Evolutionary conservation across 2,113 vertebrate species (phyloP).

Genomic region (Oceanites oceanicus): DNA sequence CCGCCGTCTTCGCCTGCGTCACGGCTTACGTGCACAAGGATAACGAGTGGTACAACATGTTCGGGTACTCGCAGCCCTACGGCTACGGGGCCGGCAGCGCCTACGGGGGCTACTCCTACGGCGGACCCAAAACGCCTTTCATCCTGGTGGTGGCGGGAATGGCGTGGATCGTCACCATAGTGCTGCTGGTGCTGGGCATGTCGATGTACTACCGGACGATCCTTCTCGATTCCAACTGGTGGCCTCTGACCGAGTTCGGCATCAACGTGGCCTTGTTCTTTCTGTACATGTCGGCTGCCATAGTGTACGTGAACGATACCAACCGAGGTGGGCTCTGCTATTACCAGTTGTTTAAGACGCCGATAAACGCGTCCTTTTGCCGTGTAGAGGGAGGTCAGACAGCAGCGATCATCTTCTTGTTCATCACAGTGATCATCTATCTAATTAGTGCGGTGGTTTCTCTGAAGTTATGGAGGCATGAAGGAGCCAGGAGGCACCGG

Average conservation of each 20-base stretch:
- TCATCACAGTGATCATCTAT: constrained; percentile 85
- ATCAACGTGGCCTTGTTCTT: constrained; percentile 85
- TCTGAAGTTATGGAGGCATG: constrained; percentile 92
- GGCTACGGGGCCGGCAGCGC: constrained; percentile 67
- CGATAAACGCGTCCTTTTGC: constrained; percentile 84
- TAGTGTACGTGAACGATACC: constrained; percentile 89
- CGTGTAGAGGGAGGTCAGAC: constrained; percentile 90
- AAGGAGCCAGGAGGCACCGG: constrained; percentile 80
- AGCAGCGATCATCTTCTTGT: constrained; percentile 89
- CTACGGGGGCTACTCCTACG: constrained; percentile 80
- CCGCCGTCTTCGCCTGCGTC: constrained; percentile 91
- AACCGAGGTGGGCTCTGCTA: constrained; percentile 89
- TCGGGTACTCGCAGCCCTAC: constrained; percentile 83
- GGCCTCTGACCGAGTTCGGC: constrained; percentile 90
- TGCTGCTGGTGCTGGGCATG: constrained; percentile 89
- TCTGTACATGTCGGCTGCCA: constrained; percentile 83
- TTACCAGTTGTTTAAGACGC: constrained; percentile 83
- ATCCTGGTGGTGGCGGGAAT: constrained; percentile 86
- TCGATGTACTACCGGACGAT: constrained; percentile 93
- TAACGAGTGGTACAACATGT: constrained; percentile 95
- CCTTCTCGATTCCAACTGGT: constrained; percentile 91
- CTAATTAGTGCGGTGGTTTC: constrained; percentile 83
- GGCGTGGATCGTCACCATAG: constrained; percentile 87
- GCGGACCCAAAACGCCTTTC: constrained; percentile 90
- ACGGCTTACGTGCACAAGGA: constrained; percentile 95